Conservation (phyloP, 2,113 vertebrate genomes). For the Elaphurus davidianus region DNA sequence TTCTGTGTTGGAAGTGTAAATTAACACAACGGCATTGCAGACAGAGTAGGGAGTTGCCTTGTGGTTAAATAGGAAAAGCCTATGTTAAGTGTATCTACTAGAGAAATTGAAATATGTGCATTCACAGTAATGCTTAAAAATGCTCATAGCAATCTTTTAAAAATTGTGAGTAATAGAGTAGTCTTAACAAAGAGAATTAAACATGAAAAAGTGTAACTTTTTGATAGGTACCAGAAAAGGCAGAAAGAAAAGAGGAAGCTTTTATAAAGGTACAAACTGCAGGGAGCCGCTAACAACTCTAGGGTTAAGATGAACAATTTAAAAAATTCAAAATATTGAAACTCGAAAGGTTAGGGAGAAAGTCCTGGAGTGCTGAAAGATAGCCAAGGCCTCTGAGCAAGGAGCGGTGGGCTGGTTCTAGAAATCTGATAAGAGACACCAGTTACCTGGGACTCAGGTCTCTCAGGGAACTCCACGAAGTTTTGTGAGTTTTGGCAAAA, state of each 20-base stretch:
- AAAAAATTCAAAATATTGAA: neutral
- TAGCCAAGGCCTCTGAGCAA: neutral
- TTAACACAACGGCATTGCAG: no score
- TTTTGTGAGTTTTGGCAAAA: neutral
- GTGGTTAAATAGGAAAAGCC: neutral
- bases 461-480: neutral
- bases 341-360: neutral
- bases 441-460: neutral
- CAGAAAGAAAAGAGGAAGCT: neutral
- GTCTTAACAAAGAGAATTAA: neutral
- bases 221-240: neutral
- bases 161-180: neutral
- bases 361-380: fast-evolving
- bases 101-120: neutral
- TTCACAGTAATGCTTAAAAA: neutral
- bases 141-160: neutral
- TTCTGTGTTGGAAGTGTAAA: neutral
- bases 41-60: neutral
- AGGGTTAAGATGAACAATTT: neutral
- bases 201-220: neutral
- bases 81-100: neutral
- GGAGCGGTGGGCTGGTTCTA: neutral
- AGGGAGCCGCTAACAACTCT: neutral
- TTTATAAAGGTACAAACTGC: neutral
- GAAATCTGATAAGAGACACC: neutral